Evolutionary conservation across 2,888 invertebrate species (phyloP), one percentile per base, ranked within the genome.

Genomic region (Herminia tarsipennalis): DNA sequence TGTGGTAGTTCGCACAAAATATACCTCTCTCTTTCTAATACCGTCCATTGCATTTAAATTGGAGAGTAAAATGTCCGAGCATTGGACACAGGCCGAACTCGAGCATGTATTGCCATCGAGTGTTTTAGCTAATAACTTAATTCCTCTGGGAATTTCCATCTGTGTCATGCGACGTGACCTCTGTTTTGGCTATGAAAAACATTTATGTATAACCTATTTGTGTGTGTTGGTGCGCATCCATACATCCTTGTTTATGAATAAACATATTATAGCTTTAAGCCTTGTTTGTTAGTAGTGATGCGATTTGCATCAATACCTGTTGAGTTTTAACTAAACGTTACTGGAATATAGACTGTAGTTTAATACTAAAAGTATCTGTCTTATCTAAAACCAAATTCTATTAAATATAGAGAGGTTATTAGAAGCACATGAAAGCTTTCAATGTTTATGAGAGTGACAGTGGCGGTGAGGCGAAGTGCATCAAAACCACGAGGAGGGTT

Each of bases 21-120:
- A 72, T 73, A 76, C 73, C 78, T 73, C 71, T 75, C 72, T 64
- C 70, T 76, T 72, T 78, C 82, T 86, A 86, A 88, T 87, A 86
- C 83, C 75, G 75, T 82, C 82, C 84, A 88, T 88, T 88, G 87
- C 88, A 90, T 88, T 88, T 84, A 87, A 88, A 88, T 89, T 82
- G 83, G 85, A 83, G 87, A 82, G 86, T 85, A 81, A 85, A 88
- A 85, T 81, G 82, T 77, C 75, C 70, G 67, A 69, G 54, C 64
- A 60, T 56, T 56, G 68, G 66, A 69, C 77, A 70, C 58, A 69
- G 73, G n/a, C 21, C n/a, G 21, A 33, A 33, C 67, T 76, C 72
- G 64, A 65, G 66, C 78, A 73, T 76, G 83, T 81, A 86, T 81
- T 77, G 79, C 76, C 72, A 77, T 76, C 71, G 76, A 73, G 75